Percentiles rank a stretch among this genome's conserved stretches.
These are phyloP conservation scores for Agrochola lota DNA, from an alignment of 2,888 invertebrate species.

Conservation along the genomic window DNA sequence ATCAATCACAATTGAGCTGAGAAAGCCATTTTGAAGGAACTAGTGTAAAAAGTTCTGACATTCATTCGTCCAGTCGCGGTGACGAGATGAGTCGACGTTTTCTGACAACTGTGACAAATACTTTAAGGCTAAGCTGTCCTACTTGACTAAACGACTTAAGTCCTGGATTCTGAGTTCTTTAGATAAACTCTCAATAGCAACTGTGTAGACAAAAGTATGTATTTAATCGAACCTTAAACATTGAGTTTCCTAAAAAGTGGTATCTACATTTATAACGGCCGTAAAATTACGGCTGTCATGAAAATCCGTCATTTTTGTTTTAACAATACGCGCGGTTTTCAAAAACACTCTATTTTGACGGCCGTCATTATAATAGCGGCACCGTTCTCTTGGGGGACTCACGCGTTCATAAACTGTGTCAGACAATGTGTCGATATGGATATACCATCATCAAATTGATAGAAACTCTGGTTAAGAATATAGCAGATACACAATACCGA, in stretches of 20 bases:
- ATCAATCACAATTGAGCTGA: conserved; percentile 64
- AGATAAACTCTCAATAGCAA: background rate
- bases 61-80: conserved; percentile 3
- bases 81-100: conserved; percentile 23
- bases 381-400: background rate
- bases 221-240: background rate
- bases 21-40: conserved; percentile 41
- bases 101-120: conserved; percentile 3
- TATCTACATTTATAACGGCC: background rate
- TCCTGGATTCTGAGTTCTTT: background rate
- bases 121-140: background rate
- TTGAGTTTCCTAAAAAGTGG: background rate
- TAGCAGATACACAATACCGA: background rate
- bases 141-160: background rate
- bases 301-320: background rate
- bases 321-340: background rate
- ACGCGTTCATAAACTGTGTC: background rate
- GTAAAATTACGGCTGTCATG: background rate
- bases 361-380: background rate
- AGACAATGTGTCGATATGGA: no score
- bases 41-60: conserved; percentile 41
- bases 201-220: background rate
- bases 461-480: background rate
- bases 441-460: no score
- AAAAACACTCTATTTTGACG: background rate